These are phyloP conservation scores for Zaprionus inermis DNA, from an alignment of 1,140 invertebrate genomes.

Conservation along the genomic window DNA sequence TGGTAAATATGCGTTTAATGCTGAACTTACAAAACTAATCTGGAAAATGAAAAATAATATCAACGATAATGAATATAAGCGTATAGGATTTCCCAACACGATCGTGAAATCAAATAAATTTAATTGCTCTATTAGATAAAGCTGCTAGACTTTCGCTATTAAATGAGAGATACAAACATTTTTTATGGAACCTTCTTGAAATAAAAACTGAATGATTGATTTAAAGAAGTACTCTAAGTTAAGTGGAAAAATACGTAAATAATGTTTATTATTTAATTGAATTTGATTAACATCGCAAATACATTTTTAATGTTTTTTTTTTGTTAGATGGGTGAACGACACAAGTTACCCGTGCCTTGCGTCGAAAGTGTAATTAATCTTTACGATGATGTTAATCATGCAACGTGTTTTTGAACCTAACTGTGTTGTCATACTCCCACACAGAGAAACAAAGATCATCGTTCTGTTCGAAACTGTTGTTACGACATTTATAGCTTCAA, in stretches of 20 bases:
- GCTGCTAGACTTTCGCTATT: not conserved
- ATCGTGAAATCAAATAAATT: not conserved
- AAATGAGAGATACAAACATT: not conserved
- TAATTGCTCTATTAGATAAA: not conserved
- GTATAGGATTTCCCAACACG: not conserved
- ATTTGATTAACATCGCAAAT: slow-evolving; percentile 26
- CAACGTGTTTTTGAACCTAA: not conserved
- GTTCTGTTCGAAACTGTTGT: not conserved
- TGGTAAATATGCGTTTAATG: not conserved
- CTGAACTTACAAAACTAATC: not conserved
- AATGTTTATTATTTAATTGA: slow-evolving; percentile 20
- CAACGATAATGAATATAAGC: not conserved
- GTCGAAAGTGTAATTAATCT: slow-evolving; percentile 17
- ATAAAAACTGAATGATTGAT: not conserved
- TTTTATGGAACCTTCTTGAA: not conserved
- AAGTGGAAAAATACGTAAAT: slow-evolving; percentile 22
- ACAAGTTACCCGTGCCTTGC: slow-evolving; percentile 1
- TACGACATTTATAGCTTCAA: not conserved
- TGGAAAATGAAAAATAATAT: not conserved
- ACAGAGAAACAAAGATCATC: not conserved
- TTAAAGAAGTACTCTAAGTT: not conserved
- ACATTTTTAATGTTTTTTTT: slow-evolving; percentile 11
- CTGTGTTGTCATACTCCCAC: slow-evolving; percentile 3
- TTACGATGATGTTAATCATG: slow-evolving; percentile 19
- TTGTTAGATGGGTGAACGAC: slow-evolving; percentile 13